phyloP scores from a whole-genome alignment of 2,113 vertebrate species.

The Nibea coibor region DNA sequence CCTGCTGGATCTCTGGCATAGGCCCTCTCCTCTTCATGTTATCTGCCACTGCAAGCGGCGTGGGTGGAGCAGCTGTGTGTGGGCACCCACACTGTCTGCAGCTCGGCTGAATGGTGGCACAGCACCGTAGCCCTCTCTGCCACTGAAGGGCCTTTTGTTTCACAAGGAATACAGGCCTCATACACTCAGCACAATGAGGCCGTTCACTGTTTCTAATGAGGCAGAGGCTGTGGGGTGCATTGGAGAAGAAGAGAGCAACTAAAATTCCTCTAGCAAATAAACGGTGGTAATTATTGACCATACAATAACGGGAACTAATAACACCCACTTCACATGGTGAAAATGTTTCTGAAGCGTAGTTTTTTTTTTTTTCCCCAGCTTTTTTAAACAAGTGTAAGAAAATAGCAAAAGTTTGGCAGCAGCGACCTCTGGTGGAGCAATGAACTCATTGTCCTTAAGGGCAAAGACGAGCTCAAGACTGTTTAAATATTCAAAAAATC shows the following conservation, averaged over 20 bases:
- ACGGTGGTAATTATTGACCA: neutral
- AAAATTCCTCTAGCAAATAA: neutral
- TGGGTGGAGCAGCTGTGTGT: constrained; percentile 56
- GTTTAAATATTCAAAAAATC: neutral
- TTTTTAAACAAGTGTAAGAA: neutral
- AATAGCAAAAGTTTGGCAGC: constrained; percentile 34
- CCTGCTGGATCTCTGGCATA: constrained; percentile 43
- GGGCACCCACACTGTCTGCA: constrained; percentile 47
- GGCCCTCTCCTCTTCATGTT: constrained; percentile 35
- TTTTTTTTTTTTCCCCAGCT: neutral
- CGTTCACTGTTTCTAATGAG: constrained; percentile 63
- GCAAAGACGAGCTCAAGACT: neutral
- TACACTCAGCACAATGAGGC: constrained; percentile 72
- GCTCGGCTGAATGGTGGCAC: constrained; percentile 66
- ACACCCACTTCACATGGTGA: neutral
- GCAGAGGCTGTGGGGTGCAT: neutral
- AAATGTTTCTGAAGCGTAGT: neutral
- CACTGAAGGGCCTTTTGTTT: constrained; percentile 77
- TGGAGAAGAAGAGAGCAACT: neutral
- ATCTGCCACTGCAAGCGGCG: constrained; percentile 62
- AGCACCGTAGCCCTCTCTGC: constrained; percentile 51
- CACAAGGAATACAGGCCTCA: constrained; percentile 68
- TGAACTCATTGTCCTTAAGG: neutral
- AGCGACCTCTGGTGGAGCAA: constrained; percentile 73
- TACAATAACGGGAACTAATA: neutral